These are phyloP conservation scores for Therioaphis trifolii DNA, from an alignment of 2,888 invertebrate genomes.

Conservation along the genomic window DNA sequence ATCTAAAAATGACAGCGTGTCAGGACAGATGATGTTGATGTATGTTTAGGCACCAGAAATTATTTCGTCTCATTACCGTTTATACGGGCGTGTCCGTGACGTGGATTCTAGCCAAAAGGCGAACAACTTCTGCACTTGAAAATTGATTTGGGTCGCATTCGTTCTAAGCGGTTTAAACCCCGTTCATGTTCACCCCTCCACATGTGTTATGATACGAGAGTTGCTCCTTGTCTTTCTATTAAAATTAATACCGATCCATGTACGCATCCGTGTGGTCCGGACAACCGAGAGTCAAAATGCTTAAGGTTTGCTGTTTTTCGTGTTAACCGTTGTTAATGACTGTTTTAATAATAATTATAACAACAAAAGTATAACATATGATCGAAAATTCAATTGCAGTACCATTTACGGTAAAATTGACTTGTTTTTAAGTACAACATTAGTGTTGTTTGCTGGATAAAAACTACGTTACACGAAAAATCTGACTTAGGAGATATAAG, in stretches of 20 bases:
- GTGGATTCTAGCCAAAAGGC: conserved; percentile 57
- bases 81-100: conserved; percentile 47
- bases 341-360: no score
- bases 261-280: not conserved
- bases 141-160: conserved; percentile 59
- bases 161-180: conserved; percentile 51
- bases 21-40: conserved; percentile 53
- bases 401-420: no score
- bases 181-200: not conserved
- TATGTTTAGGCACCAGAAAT: conserved; percentile 54
- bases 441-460: no score
- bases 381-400: no score
- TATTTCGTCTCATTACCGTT: conserved; percentile 62
- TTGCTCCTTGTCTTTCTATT: conserved; percentile 33
- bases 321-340: no score
- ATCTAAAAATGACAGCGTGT: conserved; percentile 59
- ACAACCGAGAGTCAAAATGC: not conserved
- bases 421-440: no score
- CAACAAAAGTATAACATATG: no score
- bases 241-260: conserved; percentile 13
- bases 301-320: no score
- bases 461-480: no score
- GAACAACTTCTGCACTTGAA: conserved; percentile 59
- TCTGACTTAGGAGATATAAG: no score
- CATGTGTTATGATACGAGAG: not conserved